Percentiles rank a stretch among this genome's conserved stretches.
Evolutionary conservation across 92 coral and sea anemone species (phyloP).

Genomic region (Siderastrea radians): DNA sequence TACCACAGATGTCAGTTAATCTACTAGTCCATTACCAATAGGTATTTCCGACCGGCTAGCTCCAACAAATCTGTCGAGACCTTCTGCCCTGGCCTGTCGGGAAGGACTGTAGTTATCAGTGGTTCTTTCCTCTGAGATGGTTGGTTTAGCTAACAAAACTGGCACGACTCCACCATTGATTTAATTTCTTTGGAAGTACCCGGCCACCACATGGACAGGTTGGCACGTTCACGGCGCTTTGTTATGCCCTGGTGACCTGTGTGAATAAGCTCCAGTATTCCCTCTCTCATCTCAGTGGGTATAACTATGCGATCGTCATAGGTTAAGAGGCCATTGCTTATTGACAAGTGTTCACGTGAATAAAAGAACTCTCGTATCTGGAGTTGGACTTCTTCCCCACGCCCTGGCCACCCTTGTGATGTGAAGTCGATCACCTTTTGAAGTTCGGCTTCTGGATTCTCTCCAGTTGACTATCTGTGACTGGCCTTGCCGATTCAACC

Average conservation of each 20-base stretch:
- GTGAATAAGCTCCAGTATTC: neutral
- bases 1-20: no score
- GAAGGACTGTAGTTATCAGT: conserved; percentile 8
- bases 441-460: conserved; percentile 23
- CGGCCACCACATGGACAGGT: conserved; percentile 41
- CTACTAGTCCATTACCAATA: conserved; percentile 2
- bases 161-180: neutral
- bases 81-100: conserved; percentile 40
- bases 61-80: neutral
- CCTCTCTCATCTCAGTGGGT: neutral
- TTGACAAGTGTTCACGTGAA: no score
- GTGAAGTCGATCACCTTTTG: conserved; percentile 9
- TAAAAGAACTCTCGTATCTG: no score
- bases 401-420: conserved; percentile 49
- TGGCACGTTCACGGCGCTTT: conserved; percentile 31
- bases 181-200: conserved; percentile 3
- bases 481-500: neutral
- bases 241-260: conserved; percentile 27
- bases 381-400: no score
- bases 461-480: neutral
- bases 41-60: neutral
- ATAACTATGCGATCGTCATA: neutral
- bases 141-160: conserved; percentile 2
- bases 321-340: neutral
- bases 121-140: conserved; percentile 48